phyloP scores from a whole-genome alignment of 2,113 vertebrate genomes.

The Seriola dumerili region DNA sequence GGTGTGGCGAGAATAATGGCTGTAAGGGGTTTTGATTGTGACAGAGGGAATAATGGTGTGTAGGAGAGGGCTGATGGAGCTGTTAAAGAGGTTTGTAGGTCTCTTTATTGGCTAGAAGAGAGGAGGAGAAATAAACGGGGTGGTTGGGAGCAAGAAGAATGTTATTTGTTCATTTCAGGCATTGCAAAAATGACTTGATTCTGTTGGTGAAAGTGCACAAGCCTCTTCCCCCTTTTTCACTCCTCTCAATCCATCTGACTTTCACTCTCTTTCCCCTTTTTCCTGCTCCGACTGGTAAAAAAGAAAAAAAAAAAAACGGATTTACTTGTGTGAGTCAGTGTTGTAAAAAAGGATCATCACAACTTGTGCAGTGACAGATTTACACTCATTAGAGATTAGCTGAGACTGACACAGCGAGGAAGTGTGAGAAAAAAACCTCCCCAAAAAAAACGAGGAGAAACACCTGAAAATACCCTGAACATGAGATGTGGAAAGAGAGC shows the following conservation, averaged over 20 bases:
- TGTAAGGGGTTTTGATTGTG: slow-evolving; percentile 62
- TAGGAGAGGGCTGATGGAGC: slow-evolving; percentile 41
- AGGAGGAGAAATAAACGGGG: slow-evolving; percentile 31
- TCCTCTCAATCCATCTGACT: slow-evolving; percentile 28
- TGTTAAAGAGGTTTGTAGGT: slow-evolving; percentile 52
- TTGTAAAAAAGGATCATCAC: slow-evolving; percentile 58
- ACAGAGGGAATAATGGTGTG: slow-evolving; percentile 56
- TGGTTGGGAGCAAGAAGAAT: slow-evolving; percentile 13
- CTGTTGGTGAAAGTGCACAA: slow-evolving; percentile 23
- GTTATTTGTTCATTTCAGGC: slow-evolving; percentile 39
- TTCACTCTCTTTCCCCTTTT: slow-evolving; percentile 27
- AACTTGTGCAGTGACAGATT: slow-evolving; percentile 65
- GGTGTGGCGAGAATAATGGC: slow-evolving; percentile 26
- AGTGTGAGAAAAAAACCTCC: slow-evolving; percentile 4
- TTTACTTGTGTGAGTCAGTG: slow-evolving; percentile 62
- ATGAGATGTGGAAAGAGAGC: neutral
- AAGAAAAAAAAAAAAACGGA: slow-evolving; percentile 14
- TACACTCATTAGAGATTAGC: slow-evolving; percentile 70
- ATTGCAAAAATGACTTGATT: slow-evolving; percentile 25
- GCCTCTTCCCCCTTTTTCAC: neutral
- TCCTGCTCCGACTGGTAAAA: slow-evolving; percentile 28
- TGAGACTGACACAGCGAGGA: slow-evolving; percentile 47
- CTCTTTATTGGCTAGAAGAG: slow-evolving; percentile 53
- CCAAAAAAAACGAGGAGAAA: slow-evolving; percentile 44
- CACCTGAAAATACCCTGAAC: slow-evolving; percentile 49